Evolutionary conservation across 2,113 vertebrate genomes (phyloP), one percentile per base, ranked within the genome.

Genomic region (Eudorcas thomsonii): DNA sequence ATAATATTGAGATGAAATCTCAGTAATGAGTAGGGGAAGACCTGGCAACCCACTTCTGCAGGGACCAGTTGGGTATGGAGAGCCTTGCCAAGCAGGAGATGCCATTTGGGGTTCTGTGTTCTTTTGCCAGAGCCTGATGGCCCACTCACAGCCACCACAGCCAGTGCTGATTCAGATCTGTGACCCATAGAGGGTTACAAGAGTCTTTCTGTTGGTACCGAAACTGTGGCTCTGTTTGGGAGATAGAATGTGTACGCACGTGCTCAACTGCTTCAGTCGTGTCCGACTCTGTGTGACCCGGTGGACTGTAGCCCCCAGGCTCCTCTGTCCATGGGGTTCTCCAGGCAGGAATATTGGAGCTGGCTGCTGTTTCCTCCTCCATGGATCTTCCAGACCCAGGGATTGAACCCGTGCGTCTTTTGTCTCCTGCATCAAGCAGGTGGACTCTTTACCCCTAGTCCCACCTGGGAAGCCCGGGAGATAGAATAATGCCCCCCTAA

Each of bases 171-270:
- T 55, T 48, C 30, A 55, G 45, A 8, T 26, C 36, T 50, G 88
- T 33, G 84, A 25, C 39, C 67, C 71, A 59, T 2, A 19, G 43
- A 11, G 45, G 23, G 26, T 30, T 30, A 71, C 9, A 2, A 3
- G 4, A 28, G 14, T 55, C 89, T 85, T 89, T 78, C 89, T 81
- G 54, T 77, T 36, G 54, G 60, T 57, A 9, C 57, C 48, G 12
- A 52, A 78, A 62, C 54, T 43, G 57, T 17, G 19, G 21, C 78
- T 87, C 17, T 0, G 10, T 60, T 36, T 10, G 11, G 60, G 14
- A 33, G n/a, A 50, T 0, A 62, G 52, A 96, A 48, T 39, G 11
- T 0, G 6, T 14, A 43, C 0, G 1, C 11, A 13, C 0, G 23
- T 43, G 12, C 39, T 77, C 19, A 23, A 12, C 2, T 23, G 67